Evolutionary conservation across 1,140 invertebrate species (phyloP), one percentile per base, ranked within the genome.

Genomic region (Cecropterus lyciades): DNA sequence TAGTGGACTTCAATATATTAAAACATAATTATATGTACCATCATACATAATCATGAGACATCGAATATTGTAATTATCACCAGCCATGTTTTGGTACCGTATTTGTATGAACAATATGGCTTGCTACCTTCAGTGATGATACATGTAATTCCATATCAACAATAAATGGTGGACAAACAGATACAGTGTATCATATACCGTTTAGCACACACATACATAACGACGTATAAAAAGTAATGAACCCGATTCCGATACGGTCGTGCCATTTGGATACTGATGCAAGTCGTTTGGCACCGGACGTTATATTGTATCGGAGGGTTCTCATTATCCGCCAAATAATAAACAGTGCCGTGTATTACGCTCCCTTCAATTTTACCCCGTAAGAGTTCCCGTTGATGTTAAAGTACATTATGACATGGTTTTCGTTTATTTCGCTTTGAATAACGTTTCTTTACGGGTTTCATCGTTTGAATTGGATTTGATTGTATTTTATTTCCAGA

Each of bases 181-280:
- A 11, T 1, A 1, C 7, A 37, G 1, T 37, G 27, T 37, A 37
- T 37, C 7, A 0, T n/a, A 7, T 37, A 37, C 11, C 9, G 33
- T 37, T 37, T 37, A 37, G 33, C 11, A 3, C 33, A n/a, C 33
- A n/a, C 33, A 0, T 14, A 43, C 6, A 14, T 14, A 43, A 43
- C n/a, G 40, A 11, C n/a, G 1, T 43, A 43, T 40, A 55, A 17
- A 55, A 55, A 55, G 52, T 40, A 37, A 55, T 24, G 37, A 56
- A 56, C 53, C 14, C 37, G 37, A 17, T 43, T 56, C 10, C 37
- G 37, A 10, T 15, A 20, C 37, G 37, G 37, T 56, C 37, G n/a
- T 56, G 53, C 53, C 30, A 43, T 56, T 56, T 56, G 53, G 37
- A 43, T n/a, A 14, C 17, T 17, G 16, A 42, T 55, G 53, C 53